phyloP scores from a whole-genome alignment of 35 echinoderm and acorn worm species.

The Ptychodera flava region DNA sequence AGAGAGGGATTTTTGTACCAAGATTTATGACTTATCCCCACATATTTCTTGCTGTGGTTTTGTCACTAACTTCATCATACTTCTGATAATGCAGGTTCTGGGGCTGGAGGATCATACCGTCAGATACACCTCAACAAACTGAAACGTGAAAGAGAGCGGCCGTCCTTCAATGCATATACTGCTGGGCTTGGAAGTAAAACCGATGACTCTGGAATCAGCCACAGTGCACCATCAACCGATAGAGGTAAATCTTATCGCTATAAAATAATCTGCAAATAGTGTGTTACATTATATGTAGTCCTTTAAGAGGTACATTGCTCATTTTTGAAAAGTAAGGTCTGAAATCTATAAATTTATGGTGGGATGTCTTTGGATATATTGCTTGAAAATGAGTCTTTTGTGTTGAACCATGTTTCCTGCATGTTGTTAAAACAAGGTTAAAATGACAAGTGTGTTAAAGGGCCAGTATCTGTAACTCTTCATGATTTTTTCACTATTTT shows the following conservation, averaged over 20 bases:
- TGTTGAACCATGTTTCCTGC: too few relatives aligned
- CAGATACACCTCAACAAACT: slow-evolving; percentile 11
- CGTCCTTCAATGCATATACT: neutral
- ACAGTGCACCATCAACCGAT: neutral
- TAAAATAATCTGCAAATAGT: neutral
- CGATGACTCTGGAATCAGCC: neutral
- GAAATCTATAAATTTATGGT: neutral
- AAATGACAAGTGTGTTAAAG: too few relatives aligned
- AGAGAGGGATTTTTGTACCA: too few relatives aligned
- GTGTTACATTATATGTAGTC: neutral
- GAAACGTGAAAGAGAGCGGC: neutral
- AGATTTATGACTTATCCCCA: too few relatives aligned
- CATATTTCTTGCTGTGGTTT: too few relatives aligned
- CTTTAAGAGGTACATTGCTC: neutral
- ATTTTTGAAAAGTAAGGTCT: neutral
- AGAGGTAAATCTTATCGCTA: neutral
- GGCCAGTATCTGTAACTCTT: too few relatives aligned
- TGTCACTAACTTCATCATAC: too few relatives aligned
- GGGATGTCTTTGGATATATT: too few relatives aligned
- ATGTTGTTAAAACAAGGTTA: too few relatives aligned
- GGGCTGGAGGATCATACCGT: slow-evolving; percentile 4
- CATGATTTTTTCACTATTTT: too few relatives aligned
- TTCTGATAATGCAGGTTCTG: too few relatives aligned
- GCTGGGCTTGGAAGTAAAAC: neutral
- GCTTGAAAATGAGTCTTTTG: too few relatives aligned